Evolutionary conservation across 2,113 vertebrate genomes (phyloP).

Genomic region (Tragelaphus strepsiceros): DNA sequence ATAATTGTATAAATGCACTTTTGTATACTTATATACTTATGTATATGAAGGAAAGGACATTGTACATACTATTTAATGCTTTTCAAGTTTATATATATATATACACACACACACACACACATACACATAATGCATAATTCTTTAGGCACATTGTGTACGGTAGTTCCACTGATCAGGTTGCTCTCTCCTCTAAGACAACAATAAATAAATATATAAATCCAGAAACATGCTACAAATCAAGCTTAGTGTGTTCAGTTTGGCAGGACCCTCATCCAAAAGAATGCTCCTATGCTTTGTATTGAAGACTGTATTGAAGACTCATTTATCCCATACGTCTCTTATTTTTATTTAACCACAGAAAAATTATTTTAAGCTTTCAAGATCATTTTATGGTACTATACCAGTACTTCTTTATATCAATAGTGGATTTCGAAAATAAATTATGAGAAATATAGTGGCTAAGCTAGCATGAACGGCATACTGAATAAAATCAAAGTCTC

Average conservation of each 20-base stretch:
- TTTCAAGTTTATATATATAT: background rate
- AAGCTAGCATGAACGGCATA: constrained; percentile 44
- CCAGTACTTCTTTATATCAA: constrained; percentile 50
- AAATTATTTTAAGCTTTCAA: constrained; percentile 55
- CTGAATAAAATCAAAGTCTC: constrained; percentile 70
- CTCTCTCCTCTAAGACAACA: constrained; percentile 52
- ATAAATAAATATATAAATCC: constrained; percentile 45
- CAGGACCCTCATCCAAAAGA: constrained; percentile 50
- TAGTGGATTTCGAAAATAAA: constrained; percentile 70
- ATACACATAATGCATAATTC: background rate
- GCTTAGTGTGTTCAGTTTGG: constrained; percentile 48
- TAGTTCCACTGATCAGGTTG: constrained; percentile 42
- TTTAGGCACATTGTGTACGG: constrained; percentile 25
- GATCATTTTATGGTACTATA: constrained; percentile 59
- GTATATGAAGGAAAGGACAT: background rate
- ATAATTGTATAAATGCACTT: background rate
- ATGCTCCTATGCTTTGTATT: constrained; percentile 40
- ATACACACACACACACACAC: background rate
- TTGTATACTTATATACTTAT: background rate
- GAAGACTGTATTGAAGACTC: constrained; percentile 55
- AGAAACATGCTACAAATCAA: background rate
- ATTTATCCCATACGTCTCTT: constrained; percentile 59
- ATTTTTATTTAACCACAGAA: constrained; percentile 62
- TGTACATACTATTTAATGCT: background rate
- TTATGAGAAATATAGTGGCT: constrained; percentile 57